phyloP scores from a whole-genome alignment of 2,113 vertebrate genomes.

The Dissostichus mawsoni region DNA sequence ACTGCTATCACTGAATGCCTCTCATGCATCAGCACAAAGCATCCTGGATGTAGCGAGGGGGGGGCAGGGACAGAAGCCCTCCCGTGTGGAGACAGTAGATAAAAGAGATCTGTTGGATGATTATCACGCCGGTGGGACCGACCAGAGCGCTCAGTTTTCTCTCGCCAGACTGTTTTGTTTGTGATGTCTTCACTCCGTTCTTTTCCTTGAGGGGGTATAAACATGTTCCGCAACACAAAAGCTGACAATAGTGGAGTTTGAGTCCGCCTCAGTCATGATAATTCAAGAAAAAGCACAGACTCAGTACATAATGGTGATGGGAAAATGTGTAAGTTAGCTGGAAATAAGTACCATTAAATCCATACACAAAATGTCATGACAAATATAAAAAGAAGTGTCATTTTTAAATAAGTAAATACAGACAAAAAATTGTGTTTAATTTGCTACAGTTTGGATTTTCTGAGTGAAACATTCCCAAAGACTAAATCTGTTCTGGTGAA shows the following conservation, averaged over 20 bases:
- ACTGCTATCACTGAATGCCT: constrained; percentile 28
- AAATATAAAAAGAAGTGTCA: no score
- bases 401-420: background rate
- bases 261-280: background rate
- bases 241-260: constrained; percentile 16
- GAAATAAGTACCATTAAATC: background rate
- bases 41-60: constrained; percentile 21
- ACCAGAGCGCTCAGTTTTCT: constrained; percentile 25
- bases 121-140: constrained; percentile 50
- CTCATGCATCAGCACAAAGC: constrained; percentile 43
- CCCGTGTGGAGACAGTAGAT: constrained; percentile 48
- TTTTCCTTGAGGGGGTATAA: constrained; percentile 2
- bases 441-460: constrained; percentile 14
- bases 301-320: background rate
- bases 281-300: background rate
- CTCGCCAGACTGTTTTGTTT: constrained; percentile 24
- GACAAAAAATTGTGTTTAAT: background rate
- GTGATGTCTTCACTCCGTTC: constrained; percentile 17
- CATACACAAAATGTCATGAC: background rate
- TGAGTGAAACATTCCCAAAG: constrained; percentile 27
- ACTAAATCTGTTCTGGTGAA: constrained; percentile 57
- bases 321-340: background rate
- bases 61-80: constrained; percentile 19
- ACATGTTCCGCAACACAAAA: background rate
- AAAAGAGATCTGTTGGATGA: constrained; percentile 68